Conservation (phyloP, 2,113 vertebrate genomes). For the Ellobius talpinus region DNA sequence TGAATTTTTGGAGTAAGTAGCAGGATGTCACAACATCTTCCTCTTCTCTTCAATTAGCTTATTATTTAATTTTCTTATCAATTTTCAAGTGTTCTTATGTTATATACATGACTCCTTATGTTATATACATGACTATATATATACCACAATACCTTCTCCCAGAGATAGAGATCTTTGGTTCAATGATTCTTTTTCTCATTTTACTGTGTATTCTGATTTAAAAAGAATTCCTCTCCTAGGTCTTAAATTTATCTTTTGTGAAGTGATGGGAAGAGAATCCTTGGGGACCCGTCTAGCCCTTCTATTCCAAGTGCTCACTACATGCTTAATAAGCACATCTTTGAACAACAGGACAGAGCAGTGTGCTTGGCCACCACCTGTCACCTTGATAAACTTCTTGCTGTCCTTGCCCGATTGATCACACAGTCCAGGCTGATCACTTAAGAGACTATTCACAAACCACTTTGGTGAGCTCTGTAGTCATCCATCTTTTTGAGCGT, state of each 20-base stretch:
- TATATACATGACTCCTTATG: not conserved
- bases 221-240: not conserved
- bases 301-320: not conserved
- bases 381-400: constrained; percentile 57
- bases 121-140: not conserved
- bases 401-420: not conserved
- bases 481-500: constrained; percentile 4
- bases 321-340: constrained; percentile 7
- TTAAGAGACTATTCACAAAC: constrained; percentile 53
- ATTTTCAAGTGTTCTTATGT: not conserved
- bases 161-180: not conserved
- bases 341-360: not conserved
- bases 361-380: not conserved
- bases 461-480: not conserved
- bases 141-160: not conserved
- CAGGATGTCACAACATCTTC: not conserved
- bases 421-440: constrained; percentile 52
- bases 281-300: not conserved
- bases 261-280: not conserved
- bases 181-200: not conserved
- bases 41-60: not conserved
- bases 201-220: not conserved
- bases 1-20: not conserved
- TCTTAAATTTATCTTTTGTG: not conserved
- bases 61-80: not conserved